These are phyloP conservation scores for Epinotia ramella DNA, from an alignment of 2,888 invertebrate genomes.

Conservation along the genomic window DNA sequence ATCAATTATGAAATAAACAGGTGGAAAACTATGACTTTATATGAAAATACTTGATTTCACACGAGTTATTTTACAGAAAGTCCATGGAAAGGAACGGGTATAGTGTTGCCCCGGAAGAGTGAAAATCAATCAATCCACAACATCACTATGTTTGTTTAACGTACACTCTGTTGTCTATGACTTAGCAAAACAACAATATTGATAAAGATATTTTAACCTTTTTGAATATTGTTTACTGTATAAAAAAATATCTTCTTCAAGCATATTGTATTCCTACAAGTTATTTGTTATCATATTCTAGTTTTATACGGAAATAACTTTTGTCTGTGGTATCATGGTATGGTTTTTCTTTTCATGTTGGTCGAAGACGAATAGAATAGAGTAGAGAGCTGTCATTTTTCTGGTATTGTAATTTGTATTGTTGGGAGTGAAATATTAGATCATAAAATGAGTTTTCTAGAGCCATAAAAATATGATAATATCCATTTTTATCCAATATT, in stretches of 20 bases:
- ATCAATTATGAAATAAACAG: neutral
- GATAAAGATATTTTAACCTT: neutral
- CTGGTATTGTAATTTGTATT: neutral
- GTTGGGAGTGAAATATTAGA: constrained; percentile 14
- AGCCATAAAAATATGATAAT: constrained; percentile 5
- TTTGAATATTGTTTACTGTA: neutral
- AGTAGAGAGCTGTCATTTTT: constrained; percentile 2
- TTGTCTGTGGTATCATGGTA: constrained; percentile 22
- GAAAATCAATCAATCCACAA: constrained; percentile 38
- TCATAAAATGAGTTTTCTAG: constrained; percentile 26
- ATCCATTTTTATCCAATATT: neutral
- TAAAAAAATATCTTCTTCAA: neutral
- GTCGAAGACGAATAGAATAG: no score
- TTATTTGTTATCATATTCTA: neutral
- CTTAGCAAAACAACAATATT: constrained; percentile 20
- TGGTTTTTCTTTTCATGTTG: neutral
- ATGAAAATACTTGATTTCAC: neutral
- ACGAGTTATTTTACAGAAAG: neutral
- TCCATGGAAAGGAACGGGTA: constrained; percentile 24
- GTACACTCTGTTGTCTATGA: constrained; percentile 39
- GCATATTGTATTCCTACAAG: neutral
- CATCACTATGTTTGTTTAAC: constrained; percentile 43
- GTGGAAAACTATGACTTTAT: neutral
- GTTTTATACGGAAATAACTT: constrained; percentile 11
- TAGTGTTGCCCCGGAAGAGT: constrained; percentile 33